Base-by-base conservation (phyloP, 53 echinoderm and acorn worm genomes). In the Arbacia lixula region DNA sequence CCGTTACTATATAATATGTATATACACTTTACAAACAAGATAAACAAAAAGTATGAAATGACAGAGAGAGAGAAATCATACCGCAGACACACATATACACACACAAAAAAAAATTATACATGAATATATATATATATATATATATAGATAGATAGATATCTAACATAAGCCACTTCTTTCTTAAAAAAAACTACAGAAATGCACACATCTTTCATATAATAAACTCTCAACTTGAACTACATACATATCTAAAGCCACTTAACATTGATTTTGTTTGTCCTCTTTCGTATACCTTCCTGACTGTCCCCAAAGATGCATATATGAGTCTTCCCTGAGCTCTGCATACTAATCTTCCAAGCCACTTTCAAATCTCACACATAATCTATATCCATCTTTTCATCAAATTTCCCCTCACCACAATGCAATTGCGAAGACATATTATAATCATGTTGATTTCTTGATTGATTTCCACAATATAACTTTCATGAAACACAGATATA, bases 161-260 rank as follows among this genome's bases (percentile, higher is more conserved):
- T 63, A 43, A 62, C 51, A 21, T 81, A 81, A 61, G 82, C 64
- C 82, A 81, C 82, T 81, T 81, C 43, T 61, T 1, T 9, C 30
- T 26, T 64, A 78, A 46, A 74, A 53, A 74, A 74, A 69, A 74
- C 74, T 53, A 46, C 74, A 74, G 55, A 71, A 77, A 77, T 39
- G 77, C 38, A 77, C 38, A 77, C 27, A 77, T 58, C 74, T 31
- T 27, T 49, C 30, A 71, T 25, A 71, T 12, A 46, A 71, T 71
- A 43, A 71, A 71, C 30, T 28, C 19, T 71, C 3, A 42, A 34
- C 50, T 46, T 9, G n/a, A 19, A 42, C 38, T 53, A 32, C 21
- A 53, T n/a, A 57, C n/a, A 57, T 12, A 69, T 43, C 69, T 69
- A 43, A 69, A 69, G 69, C 43, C 43, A 69, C 69, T 66, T 66